Conservation (phyloP, 2,797 vertebrate genomes). For the Picus viridis region DNA sequence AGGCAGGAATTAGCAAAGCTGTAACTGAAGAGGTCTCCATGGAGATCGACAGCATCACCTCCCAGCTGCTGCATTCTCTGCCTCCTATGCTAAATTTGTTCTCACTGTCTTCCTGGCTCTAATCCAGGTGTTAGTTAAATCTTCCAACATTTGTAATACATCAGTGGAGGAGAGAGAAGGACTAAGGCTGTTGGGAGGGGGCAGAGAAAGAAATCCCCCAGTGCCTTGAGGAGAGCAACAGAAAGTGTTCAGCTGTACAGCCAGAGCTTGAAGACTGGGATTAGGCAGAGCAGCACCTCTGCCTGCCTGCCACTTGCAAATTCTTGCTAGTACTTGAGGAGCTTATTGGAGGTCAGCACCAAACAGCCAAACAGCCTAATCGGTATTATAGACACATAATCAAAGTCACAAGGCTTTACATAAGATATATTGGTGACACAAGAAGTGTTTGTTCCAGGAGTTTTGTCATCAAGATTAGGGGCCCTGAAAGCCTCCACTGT, state of each 20-base stretch:
- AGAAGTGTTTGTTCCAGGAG: slow-evolving; percentile 60
- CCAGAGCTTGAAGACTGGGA: slow-evolving; percentile 32
- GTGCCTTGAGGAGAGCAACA: slow-evolving; percentile 22
- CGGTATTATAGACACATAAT: slow-evolving; percentile 76
- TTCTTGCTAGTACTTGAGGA: slow-evolving; percentile 74
- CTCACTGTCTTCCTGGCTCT: slow-evolving; percentile 49
- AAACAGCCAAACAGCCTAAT: slow-evolving; percentile 75
- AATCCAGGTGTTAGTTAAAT: slow-evolving; percentile 38
- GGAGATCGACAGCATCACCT: slow-evolving; percentile 67
- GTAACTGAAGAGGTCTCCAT: slow-evolving; percentile 62
- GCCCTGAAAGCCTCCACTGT: slow-evolving; percentile 67
- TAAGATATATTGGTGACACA: slow-evolving; percentile 70
- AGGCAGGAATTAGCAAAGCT: slow-evolving; percentile 50
- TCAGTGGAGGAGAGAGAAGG: slow-evolving; percentile 22
- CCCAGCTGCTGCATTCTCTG: slow-evolving; percentile 63
- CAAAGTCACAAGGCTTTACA: slow-evolving; percentile 74
- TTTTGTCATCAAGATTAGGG: slow-evolving; percentile 65
- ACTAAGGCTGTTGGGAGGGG: slow-evolving; percentile 12
- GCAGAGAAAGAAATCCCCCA: slow-evolving; percentile 11
- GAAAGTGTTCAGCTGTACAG: slow-evolving; percentile 42
- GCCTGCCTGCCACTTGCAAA: slow-evolving; percentile 66
- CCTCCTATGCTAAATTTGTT: slow-evolving; percentile 65
- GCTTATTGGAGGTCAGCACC: slow-evolving; percentile 73
- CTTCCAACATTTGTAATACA: slow-evolving; percentile 44
- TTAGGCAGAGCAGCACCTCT: slow-evolving; percentile 67